Evolutionary conservation across 2,797 vertebrate species (phyloP).

Genomic region (Trematomus bernacchii): DNA sequence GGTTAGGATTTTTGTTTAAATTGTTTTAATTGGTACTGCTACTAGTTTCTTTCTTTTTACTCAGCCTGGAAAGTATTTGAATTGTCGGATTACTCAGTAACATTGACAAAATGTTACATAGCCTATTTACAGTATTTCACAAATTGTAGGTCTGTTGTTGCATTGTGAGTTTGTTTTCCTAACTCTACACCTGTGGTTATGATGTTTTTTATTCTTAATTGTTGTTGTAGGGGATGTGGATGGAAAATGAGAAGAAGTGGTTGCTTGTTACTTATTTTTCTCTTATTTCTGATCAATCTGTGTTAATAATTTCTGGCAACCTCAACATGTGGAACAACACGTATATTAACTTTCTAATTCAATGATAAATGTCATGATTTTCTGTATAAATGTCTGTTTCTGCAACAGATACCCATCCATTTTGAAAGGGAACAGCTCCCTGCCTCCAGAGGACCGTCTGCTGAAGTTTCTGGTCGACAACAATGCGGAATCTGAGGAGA

Average conservation of each 20-base stretch:
- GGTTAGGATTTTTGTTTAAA: neutral
- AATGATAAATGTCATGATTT: neutral
- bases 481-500: conserved; percentile 72
- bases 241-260: no score
- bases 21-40: neutral
- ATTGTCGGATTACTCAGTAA: neutral
- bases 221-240: neutral
- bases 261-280: neutral
- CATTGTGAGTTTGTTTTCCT: neutral
- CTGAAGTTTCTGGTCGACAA: conserved; percentile 92
- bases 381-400: conserved; percentile 12
- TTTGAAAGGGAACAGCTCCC: conserved; percentile 70
- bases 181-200: neutral
- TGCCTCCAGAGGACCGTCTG: conserved; percentile 87
- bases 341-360: no score
- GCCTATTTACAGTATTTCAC: no score
- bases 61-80: neutral
- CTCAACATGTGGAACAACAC: neutral
- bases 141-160: neutral
- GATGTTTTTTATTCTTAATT: neutral
- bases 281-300: neutral
- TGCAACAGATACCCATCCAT: conserved; percentile 66
- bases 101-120: neutral
- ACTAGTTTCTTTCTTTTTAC: neutral
- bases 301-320: neutral